Conservation (phyloP, 2,888 invertebrate genomes). For the Byasa hedistus region DNA sequence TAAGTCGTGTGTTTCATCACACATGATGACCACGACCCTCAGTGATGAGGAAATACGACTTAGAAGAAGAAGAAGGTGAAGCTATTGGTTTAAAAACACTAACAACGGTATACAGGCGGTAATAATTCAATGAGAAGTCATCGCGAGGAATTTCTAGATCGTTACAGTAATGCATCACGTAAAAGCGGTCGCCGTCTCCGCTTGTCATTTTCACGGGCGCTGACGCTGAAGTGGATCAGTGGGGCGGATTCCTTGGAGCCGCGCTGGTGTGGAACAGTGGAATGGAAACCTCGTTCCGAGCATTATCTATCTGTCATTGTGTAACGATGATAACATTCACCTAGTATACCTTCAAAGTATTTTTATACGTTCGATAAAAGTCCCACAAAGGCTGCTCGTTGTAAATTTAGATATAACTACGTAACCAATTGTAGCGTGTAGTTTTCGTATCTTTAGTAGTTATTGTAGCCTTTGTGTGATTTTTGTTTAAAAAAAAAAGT, state of each 20-base stretch:
- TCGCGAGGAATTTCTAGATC: not conserved
- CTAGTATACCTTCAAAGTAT: constrained; percentile 16
- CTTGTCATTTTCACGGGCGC: constrained; percentile 52
- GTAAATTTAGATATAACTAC: too few relatives aligned
- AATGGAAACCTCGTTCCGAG: not conserved
- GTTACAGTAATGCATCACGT: constrained; percentile 17
- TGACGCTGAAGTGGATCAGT: constrained; percentile 48
- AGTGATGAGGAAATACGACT: too few relatives aligned
- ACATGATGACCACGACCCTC: too few relatives aligned
- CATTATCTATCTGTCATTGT: not conserved
- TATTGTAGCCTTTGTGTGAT: too few relatives aligned
- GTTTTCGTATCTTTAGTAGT: too few relatives aligned
- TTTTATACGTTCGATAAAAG: constrained; percentile 8
- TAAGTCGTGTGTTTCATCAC: too few relatives aligned
- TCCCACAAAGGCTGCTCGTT: not conserved
- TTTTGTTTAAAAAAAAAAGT: too few relatives aligned
- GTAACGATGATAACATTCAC: constrained; percentile 13
- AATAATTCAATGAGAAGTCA: constrained; percentile 19
- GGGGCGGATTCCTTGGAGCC: constrained; percentile 45
- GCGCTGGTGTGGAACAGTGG: constrained; percentile 15
- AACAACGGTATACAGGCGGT: too few relatives aligned
- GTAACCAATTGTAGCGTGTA: too few relatives aligned
- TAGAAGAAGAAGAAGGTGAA: too few relatives aligned
- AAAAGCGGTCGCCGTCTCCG: constrained; percentile 40
- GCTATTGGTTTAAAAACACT: too few relatives aligned